Conservation (phyloP, 2,888 invertebrate species). For the Aelia acuminata region DNA sequence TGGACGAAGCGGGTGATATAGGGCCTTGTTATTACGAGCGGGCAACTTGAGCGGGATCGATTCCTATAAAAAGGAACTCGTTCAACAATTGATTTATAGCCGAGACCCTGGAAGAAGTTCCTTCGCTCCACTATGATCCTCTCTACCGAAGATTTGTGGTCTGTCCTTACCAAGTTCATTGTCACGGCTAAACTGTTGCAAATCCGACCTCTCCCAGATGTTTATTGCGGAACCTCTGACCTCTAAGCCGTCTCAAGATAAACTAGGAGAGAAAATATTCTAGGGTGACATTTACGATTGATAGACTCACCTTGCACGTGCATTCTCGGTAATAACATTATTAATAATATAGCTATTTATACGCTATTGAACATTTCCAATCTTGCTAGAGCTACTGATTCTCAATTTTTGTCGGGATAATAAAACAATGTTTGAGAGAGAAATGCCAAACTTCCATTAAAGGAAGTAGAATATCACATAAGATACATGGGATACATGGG, state of each 20-base stretch:
- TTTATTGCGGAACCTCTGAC: not conserved
- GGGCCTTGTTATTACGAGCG: not conserved
- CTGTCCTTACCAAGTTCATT: not conserved
- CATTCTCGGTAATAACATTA: not conserved
- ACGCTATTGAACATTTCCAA: too few species aligned
- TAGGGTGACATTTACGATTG: not conserved
- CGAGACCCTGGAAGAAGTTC: not conserved
- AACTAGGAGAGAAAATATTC: not conserved
- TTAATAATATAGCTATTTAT: not conserved
- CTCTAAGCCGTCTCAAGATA: not conserved
- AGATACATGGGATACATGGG: too few species aligned
- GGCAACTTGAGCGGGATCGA: constrained; percentile 3
- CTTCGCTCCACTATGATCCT: not conserved
- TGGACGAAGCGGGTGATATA: not conserved
- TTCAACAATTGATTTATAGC: constrained; percentile 38
- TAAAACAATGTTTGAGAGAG: too few species aligned
- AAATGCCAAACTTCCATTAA: too few species aligned
- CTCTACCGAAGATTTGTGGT: not conserved
- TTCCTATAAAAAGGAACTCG: constrained; percentile 40
- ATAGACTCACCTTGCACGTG: not conserved
- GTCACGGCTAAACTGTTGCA: constrained; percentile 18
- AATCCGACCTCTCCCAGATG: not conserved
- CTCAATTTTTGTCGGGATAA: too few species aligned
- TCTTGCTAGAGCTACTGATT: too few species aligned
- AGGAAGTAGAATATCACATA: too few species aligned